Evolutionary conservation across 2,113 vertebrate species (phyloP), one percentile per base, ranked within the genome.

Genomic region (Dascyllus trimaculatus): DNA sequence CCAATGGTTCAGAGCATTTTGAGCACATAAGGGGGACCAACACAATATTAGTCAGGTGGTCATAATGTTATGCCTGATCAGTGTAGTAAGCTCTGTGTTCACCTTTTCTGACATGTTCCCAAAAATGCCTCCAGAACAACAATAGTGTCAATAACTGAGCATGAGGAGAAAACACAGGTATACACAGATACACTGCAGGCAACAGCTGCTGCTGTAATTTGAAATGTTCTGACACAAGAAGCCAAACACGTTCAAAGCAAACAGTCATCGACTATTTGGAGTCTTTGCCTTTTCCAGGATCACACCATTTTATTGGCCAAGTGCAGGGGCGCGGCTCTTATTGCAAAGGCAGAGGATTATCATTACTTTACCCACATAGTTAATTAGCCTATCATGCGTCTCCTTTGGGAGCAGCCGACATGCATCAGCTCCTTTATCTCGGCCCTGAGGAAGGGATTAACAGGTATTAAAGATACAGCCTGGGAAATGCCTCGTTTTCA

Each of bases 341-440:
- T 51, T 75, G 15, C 69, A 71, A 72, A 85, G 70, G 70, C 64
- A 54, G 73, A 51, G 72, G 80, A 84, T 85, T 71, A 88, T 38
- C 15, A 3, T 53, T 88, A 78, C 91, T 91, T 35, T 88, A 61
- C 81, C 78, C 66, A 78, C 87, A 71, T 65, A 79, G 63, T 73
- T 85, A 83, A 87, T 89, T 90, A 85, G 65, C 26, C 65, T 75
- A 88, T 89, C 61, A 75, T 81, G 53, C 43, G 46, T 57, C 72
- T 84, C 84, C 81, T 67, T 10, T 60, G 78, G 82, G 83, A 85
- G 62, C 61, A 53, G 29, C 43, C 54, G 63, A 78, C 60, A 68
- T 43, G 62, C 77, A 86, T 82, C 75, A 53, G 62, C 56, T 84
- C 26, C 67, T 76, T 73, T 67, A 66, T 85, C 72, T 84, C 77